Evolutionary conservation across 1,140 invertebrate species (phyloP).

Genomic region (Radopholus similis): DNA sequence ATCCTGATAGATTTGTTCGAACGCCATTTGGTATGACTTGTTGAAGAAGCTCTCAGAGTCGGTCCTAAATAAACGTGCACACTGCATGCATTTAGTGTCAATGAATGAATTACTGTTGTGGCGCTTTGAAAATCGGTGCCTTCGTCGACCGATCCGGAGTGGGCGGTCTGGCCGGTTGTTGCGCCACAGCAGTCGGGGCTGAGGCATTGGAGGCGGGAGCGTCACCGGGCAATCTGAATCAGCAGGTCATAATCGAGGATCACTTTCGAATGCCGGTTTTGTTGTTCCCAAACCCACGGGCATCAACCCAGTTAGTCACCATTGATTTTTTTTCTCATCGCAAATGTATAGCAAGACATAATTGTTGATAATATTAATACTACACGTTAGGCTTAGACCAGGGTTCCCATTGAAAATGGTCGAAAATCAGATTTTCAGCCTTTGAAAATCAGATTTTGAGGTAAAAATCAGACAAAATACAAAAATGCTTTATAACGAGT

Average conservation of each 20-base stretch:
- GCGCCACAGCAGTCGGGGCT: neutral
- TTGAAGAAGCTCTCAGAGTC: neutral
- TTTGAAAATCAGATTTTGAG: too few relatives aligned
- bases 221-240: neutral
- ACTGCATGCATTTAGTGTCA: too few relatives aligned
- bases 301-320: neutral
- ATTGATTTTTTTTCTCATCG: neutral
- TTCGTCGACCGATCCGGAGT: constrained; percentile 18
- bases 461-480: too few relatives aligned
- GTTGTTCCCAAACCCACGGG: neutral
- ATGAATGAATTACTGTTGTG: neutral
- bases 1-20: neutral
- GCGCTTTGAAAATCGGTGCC: neutral
- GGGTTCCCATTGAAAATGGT: too few relatives aligned
- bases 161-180: constrained; percentile 6
- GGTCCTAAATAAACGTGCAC: neutral
- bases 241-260: neutral
- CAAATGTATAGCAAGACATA: too few relatives aligned
- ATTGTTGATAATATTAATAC: too few relatives aligned
- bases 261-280: neutral
- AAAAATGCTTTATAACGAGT: too few relatives aligned
- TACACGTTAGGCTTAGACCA: too few relatives aligned
- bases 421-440: too few relatives aligned
- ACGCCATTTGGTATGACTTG: neutral
- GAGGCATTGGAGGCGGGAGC: too few relatives aligned